Evolutionary conservation across 2,888 invertebrate species (phyloP).

Genomic region (Phaedon cochleariae): DNA sequence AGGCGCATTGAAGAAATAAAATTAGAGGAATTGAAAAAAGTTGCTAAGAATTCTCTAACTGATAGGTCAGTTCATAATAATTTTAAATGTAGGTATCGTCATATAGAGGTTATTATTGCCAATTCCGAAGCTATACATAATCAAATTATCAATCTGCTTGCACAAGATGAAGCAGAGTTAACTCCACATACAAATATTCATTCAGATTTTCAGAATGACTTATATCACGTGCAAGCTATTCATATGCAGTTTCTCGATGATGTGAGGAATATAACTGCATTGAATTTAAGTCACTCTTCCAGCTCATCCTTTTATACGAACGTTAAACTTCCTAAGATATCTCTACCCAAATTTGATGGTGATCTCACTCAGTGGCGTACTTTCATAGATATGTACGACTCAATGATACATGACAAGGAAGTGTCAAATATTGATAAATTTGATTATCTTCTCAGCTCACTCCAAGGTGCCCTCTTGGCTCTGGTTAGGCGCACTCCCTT

Average conservation of each 20-base stretch:
- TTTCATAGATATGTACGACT: background rate
- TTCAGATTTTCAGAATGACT: background rate
- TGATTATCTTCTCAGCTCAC: no score
- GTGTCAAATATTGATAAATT: no score
- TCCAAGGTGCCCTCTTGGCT: no score
- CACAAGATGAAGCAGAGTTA: background rate
- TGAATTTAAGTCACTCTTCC: no score
- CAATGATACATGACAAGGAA: background rate
- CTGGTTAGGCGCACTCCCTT: background rate
- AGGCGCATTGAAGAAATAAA: background rate
- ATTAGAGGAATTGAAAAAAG: background rate
- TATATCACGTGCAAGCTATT: background rate
- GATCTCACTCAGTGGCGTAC: background rate
- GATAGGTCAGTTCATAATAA: background rate
- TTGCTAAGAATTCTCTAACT: background rate
- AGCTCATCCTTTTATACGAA: no score
- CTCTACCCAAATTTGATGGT: no score
- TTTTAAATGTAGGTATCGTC: background rate
- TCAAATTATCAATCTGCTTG: background rate
- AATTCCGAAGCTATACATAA: background rate
- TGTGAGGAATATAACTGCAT: no score
- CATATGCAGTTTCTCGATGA: no score
- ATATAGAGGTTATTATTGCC: background rate
- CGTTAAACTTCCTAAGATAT: no score
- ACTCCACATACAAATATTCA: background rate